Conservation (phyloP, 2,888 invertebrate species). For the Lissonota sp. region DNA sequence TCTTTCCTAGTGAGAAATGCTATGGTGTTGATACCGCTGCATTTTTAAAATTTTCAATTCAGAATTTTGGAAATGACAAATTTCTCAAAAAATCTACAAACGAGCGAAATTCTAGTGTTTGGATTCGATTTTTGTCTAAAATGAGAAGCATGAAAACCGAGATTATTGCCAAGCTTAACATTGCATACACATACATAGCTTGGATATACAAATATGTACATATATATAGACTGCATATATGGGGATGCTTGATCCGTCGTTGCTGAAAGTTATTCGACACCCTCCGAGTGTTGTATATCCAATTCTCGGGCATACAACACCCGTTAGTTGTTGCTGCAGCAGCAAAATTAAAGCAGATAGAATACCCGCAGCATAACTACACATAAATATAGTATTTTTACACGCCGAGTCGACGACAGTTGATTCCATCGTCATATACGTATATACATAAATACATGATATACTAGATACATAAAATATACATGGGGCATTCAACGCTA, state of each 20-base stretch:
- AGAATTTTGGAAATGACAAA: too few relatives aligned
- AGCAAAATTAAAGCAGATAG: conserved; percentile 21
- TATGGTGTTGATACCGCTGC: too few relatives aligned
- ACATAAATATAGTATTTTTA: conserved; percentile 14
- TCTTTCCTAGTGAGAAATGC: too few relatives aligned
- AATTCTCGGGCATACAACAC: conserved; percentile 13
- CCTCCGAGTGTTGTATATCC: conserved; percentile 15
- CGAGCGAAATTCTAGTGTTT: background rate
- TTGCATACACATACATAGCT: background rate
- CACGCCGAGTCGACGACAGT: conserved; percentile 49
- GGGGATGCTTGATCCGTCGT: conserved; percentile 29
- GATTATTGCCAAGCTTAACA: background rate
- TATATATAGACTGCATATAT: background rate
- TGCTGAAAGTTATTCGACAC: conserved; percentile 57
- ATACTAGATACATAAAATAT: too few relatives aligned
- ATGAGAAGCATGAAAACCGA: conserved; percentile 15
- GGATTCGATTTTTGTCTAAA: background rate
- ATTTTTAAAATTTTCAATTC: too few relatives aligned
- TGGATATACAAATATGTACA: background rate
- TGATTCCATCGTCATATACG: conserved; percentile 41
- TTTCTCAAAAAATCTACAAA: background rate
- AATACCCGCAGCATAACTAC: background rate
- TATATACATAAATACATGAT: too few relatives aligned
- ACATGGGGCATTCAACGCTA: too few relatives aligned
- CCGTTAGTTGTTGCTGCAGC: conserved; percentile 46